These are phyloP conservation scores for Nylanderia fulva DNA, from an alignment of 1,140 invertebrate species.

Conservation along the genomic window DNA sequence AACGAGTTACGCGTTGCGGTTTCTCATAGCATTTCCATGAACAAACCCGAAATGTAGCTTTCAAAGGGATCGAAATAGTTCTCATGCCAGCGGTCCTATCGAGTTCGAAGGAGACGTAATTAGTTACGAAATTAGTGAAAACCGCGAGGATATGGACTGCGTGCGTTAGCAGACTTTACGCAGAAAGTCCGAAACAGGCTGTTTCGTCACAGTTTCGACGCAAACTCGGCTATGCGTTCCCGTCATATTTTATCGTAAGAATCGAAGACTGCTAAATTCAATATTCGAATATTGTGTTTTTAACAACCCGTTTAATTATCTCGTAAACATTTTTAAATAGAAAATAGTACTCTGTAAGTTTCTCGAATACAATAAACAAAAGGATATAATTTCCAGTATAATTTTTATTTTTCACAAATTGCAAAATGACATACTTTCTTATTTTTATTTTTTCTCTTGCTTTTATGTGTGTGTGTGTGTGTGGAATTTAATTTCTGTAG, in stretches of 20 bases:
- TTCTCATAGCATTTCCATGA: slow-evolving; percentile 49
- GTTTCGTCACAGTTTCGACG: neutral
- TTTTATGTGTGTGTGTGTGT: neutral
- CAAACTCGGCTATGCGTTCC: neutral
- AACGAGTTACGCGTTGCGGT: slow-evolving; percentile 53
- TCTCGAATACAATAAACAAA: neutral
- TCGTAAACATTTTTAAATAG: too few species aligned
- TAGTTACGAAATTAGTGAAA: slow-evolving; percentile 75
- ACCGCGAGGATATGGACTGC: slow-evolving; percentile 58
- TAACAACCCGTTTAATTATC: too few species aligned
- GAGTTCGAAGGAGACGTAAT: slow-evolving; percentile 72
- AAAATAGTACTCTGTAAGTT: neutral
- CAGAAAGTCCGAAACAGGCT: slow-evolving; percentile 17
- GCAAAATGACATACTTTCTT: neutral
- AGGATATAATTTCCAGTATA: neutral
- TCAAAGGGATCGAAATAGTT: slow-evolving; percentile 59
- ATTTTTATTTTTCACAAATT: slow-evolving; percentile 3
- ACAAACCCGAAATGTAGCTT: slow-evolving; percentile 56
- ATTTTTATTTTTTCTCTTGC: neutral
- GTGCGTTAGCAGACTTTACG: slow-evolving; percentile 39
- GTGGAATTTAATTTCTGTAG: too few species aligned
- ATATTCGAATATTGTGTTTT: neutral
- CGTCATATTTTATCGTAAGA: neutral
- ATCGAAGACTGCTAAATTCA: neutral
- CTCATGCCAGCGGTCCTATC: slow-evolving; percentile 31